These are phyloP conservation scores for Campaea margaritaria DNA, from an alignment of 2,888 invertebrate genomes.

Conservation along the genomic window DNA sequence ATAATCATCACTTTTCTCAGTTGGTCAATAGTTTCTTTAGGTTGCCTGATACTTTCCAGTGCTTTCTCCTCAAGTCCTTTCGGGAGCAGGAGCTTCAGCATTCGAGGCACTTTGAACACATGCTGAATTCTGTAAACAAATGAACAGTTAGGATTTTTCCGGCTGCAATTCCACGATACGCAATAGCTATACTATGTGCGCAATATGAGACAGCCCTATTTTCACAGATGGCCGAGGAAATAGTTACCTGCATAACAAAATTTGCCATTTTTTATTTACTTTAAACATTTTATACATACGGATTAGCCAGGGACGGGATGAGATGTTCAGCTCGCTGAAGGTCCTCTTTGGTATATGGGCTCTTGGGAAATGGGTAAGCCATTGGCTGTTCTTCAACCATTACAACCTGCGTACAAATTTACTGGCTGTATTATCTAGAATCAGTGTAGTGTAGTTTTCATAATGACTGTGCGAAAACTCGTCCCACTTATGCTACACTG, in stretches of 20 bases:
- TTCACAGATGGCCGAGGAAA: too few relatives aligned
- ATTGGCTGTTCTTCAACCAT: constrained; percentile 58
- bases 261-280: too few relatives aligned
- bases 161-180: too few relatives aligned
- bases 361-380: constrained; percentile 44
- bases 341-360: constrained; percentile 54
- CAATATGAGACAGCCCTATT: not conserved
- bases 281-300: constrained; percentile 58
- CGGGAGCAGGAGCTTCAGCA: constrained; percentile 60
- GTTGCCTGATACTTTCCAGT: constrained; percentile 47
- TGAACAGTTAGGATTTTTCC: too few relatives aligned
- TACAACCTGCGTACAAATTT: constrained; percentile 54
- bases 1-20: constrained; percentile 39
- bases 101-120: constrained; percentile 55
- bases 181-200: too few relatives aligned
- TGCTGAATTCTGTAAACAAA: constrained; percentile 49
- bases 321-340: constrained; percentile 46
- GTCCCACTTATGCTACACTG: too few relatives aligned
- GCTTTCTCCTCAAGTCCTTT: constrained; percentile 57
- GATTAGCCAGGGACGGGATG: constrained; percentile 45
- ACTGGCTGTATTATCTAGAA: too few relatives aligned
- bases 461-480: too few relatives aligned
- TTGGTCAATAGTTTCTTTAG: constrained; percentile 41
- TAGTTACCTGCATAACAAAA: too few relatives aligned
- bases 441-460: too few relatives aligned